Evolutionary conservation across 1,140 invertebrate genomes (phyloP).

Genomic region (Nasonia longicornis): DNA sequence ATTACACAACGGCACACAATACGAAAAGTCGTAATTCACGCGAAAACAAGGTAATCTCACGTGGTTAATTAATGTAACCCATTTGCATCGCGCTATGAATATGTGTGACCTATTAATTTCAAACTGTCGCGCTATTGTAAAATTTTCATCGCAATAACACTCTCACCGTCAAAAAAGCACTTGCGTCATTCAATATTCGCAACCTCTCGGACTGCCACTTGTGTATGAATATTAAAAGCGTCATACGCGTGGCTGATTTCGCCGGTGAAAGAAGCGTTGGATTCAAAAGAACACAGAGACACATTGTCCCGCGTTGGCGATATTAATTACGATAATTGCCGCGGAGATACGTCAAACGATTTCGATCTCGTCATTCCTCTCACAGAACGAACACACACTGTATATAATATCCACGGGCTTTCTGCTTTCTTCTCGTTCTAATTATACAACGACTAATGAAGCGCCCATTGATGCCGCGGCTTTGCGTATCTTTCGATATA

Average conservation of each 20-base stretch:
- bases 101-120: background rate
- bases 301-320: constrained; percentile 52
- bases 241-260: constrained; percentile 33
- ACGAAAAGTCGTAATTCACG: background rate
- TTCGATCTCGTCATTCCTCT: constrained; percentile 52
- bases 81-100: background rate
- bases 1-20: background rate
- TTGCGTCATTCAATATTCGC: constrained; percentile 37
- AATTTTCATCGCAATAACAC: background rate
- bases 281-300: constrained; percentile 48
- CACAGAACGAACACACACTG: constrained; percentile 40
- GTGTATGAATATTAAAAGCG: constrained; percentile 1
- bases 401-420: background rate
- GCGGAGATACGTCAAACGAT: constrained; percentile 58
- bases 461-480: constrained; percentile 54
- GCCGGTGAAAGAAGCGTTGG: background rate
- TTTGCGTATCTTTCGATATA: constrained; percentile 52
- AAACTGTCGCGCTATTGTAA: background rate
- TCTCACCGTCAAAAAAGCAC: constrained; percentile 9
- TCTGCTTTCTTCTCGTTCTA: constrained; percentile 53
- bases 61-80: background rate
- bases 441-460: constrained; percentile 65
- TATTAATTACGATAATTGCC: constrained; percentile 67
- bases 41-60: background rate
- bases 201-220: constrained; percentile 20